Evolutionary conservation across 2,797 vertebrate genomes (phyloP), one percentile per base, ranked within the genome.

Genomic region (Melanotaenia nigrans): DNA sequence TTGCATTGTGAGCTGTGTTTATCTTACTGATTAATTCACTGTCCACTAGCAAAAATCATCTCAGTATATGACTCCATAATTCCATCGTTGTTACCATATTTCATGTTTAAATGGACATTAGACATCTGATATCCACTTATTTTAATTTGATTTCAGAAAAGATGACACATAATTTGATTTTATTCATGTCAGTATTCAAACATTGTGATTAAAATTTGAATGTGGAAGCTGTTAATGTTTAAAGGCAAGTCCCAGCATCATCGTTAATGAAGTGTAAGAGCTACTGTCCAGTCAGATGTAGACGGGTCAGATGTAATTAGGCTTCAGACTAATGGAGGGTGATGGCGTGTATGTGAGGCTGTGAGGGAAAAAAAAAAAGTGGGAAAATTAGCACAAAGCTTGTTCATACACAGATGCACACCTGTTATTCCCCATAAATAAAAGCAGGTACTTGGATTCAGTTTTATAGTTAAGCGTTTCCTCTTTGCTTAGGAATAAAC

Each of bases 291-390:
- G 42, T 65, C 71, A 86, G 75, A 86, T 78, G 75, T 7, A 53
- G 62, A 71, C 65, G 68, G 86, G 89, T 87, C 88, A 90, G 67
- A 83, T 82, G 62, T 88, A 91, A 92, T 93, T 86, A 91, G 80
- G 55, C 79, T 78, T 77, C 65, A 73, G 53, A 79, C 84, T 91
- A 92, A 91, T 92, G 87, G 66, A 55, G 82, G 81, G 70, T 82
- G 78, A 75, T 71, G 45, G 78, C 20, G 61, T 42, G 68, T 12
- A 55, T 47, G 68, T 49, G 25, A 40, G 20, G 4, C 4, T 55
- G 18, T 64, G 30, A 18, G 20, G 64, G 13, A 24, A n/a, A 72
- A 72, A n/a, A 72, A 71, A 36, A 64, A 61, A 49, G 75, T 79
- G 42, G 42, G 6, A 45, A 47, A 47, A 47, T 47, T 5, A 47